Base-by-base conservation (phyloP, 2,113 vertebrate species). In the Nansenia antarctica region DNA sequence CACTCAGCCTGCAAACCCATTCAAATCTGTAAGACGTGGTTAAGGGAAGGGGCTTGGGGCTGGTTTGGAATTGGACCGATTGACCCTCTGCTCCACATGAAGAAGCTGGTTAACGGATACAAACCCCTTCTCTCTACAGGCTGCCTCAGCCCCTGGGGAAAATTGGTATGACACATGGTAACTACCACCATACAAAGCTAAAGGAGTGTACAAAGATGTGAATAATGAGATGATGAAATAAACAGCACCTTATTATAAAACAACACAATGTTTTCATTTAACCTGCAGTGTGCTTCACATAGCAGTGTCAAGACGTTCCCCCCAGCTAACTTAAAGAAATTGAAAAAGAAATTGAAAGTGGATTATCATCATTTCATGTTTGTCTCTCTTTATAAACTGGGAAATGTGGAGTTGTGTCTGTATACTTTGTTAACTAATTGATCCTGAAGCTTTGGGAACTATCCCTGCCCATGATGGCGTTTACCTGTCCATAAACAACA, bases 201-300 rank as follows among this genome's bases (percentile, higher is more conserved):
- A 62, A 26, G 55, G 77, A 64, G 78, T 63, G 82, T 82, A 83
- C 77, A 70, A 47, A 74, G 69, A 87, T 85, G 84, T 87, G 82
- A 88, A 83, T 77, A 77, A 76, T 82, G 70, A 83, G 80, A 86
- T 82, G 68, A 85, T 74, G 47, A 81, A 90, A 87, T 89, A 90
- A 90, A 90, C 81, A 73, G 87, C 86, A 90, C 89, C 85, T 90
- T 90, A 89, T 87, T 85, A 79, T 77, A 74, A 86, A 80, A 82
- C 6, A 2, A 34, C 26, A 20, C 69, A 49, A 52, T 30, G 65
- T 77, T 34, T 62, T 82, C 65, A 29, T 84, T 80, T 42, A 26
- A 82, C 26, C 14, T 5, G 11, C 27, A 18, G 55, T 26, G 14
- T n/a, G 27, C 29, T 49, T 49, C 45, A 5, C 45, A 55, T 18